Conservation (phyloP, 2,113 vertebrate species). For the Zootoca vivipara region DNA sequence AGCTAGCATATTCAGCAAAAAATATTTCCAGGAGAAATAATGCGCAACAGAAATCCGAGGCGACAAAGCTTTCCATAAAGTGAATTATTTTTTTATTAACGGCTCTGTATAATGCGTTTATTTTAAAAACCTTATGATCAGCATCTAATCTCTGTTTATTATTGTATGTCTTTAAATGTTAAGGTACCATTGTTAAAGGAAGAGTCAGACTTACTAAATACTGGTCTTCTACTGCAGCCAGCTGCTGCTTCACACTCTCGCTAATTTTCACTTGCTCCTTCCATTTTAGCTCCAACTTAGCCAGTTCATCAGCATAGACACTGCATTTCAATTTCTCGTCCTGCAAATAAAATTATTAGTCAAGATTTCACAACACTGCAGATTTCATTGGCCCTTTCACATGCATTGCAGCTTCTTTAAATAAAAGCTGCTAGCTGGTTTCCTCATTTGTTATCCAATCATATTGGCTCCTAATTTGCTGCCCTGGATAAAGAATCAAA, state of each 20-base stretch:
- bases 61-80: not conserved
- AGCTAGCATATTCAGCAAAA: not conserved
- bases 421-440: not conserved
- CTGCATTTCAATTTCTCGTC: slow-evolving; percentile 91
- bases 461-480: not conserved
- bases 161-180: not conserved
- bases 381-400: not conserved
- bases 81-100: not conserved
- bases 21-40: not conserved
- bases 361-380: not conserved
- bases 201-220: slow-evolving; percentile 82
- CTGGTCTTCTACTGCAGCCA: slow-evolving; percentile 87
- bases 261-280: slow-evolving; percentile 93
- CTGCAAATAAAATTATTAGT: slow-evolving; percentile 64
- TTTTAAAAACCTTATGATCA: not conserved
- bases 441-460: not conserved
- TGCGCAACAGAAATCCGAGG: not conserved
- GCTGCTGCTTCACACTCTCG: slow-evolving; percentile 85
- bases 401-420: not conserved
- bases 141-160: not conserved
- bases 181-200: slow-evolving; percentile 7
- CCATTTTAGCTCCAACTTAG: slow-evolving; percentile 92
- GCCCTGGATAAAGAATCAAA: not conserved
- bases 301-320: slow-evolving; percentile 91
- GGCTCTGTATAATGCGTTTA: not conserved